phyloP scores from a whole-genome alignment of 2,797 vertebrate genomes.

The Nannoperca obscura region DNA sequence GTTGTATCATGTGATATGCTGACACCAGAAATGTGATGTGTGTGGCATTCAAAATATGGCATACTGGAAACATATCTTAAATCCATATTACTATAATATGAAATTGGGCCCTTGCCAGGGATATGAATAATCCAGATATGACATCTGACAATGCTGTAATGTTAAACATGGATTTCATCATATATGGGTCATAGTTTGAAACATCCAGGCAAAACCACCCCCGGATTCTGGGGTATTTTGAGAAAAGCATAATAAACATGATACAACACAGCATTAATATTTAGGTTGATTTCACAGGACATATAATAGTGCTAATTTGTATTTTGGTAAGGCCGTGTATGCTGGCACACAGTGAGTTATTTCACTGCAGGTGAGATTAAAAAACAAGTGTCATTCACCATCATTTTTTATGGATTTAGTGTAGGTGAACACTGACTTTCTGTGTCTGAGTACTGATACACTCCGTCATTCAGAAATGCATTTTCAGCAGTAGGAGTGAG shows the following conservation, averaged over 20 bases:
- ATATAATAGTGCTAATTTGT: neutral
- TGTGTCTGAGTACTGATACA: constrained; percentile 25
- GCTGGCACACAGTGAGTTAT: constrained; percentile 1
- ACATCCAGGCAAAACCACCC: neutral
- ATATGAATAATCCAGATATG: too few relatives aligned
- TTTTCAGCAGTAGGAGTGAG: constrained; percentile 33
- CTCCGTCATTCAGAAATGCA: constrained; percentile 31
- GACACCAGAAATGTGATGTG: too few relatives aligned
- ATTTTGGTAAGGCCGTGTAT: neutral
- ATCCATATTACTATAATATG: neutral
- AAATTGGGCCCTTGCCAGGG: neutral
- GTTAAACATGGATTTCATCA: neutral
- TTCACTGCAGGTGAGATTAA: constrained; percentile 22
- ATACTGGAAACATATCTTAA: neutral
- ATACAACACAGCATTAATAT: neutral
- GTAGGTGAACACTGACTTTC: constrained; percentile 19
- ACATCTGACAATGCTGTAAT: neutral
- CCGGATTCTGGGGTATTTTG: neutral
- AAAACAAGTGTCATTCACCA: constrained; percentile 12
- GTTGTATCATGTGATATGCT: too few relatives aligned
- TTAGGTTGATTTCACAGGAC: neutral
- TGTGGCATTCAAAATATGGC: too few relatives aligned
- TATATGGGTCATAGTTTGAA: neutral
- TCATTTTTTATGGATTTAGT: constrained; percentile 45
- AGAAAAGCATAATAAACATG: neutral